These are phyloP conservation scores for Rhegmatorhina hoffmannsi DNA, from an alignment of 2,113 vertebrate species.

Conservation along the genomic window DNA sequence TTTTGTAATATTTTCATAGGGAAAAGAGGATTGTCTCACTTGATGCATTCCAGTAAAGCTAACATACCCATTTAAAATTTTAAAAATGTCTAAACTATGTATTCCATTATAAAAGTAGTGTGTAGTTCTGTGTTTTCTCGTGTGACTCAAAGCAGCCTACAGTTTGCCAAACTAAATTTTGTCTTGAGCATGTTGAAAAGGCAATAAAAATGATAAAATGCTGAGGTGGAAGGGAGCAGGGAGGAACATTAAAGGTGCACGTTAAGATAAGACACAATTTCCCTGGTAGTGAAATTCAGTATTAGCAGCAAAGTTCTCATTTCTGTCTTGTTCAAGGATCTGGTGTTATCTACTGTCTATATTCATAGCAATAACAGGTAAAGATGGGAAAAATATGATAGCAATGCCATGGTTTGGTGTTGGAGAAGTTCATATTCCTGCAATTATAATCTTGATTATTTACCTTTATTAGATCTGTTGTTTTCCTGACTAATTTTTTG, in stretches of 20 bases:
- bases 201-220: not conserved
- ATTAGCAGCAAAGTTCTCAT: not conserved
- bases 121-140: not conserved
- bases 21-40: not conserved
- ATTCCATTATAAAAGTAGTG: not conserved
- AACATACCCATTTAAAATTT: not conserved
- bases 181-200: not conserved
- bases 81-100: not conserved
- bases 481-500: not conserved
- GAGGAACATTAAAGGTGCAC: not conserved
- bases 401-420: not conserved
- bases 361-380: not conserved
- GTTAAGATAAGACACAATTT: not conserved
- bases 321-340: not conserved
- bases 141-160: not conserved
- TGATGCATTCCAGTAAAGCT: not conserved
- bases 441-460: not conserved
- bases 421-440: not conserved
- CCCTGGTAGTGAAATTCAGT: not conserved
- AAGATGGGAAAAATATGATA: not conserved
- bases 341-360: not conserved
- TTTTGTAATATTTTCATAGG: not conserved
- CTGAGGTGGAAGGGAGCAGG: not conserved
- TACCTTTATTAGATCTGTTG: not conserved
- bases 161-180: not conserved